Evolutionary conservation across 2,888 invertebrate genomes (phyloP), one percentile per base, ranked within the genome.

Genomic region (Habrosyne pyritoides): DNA sequence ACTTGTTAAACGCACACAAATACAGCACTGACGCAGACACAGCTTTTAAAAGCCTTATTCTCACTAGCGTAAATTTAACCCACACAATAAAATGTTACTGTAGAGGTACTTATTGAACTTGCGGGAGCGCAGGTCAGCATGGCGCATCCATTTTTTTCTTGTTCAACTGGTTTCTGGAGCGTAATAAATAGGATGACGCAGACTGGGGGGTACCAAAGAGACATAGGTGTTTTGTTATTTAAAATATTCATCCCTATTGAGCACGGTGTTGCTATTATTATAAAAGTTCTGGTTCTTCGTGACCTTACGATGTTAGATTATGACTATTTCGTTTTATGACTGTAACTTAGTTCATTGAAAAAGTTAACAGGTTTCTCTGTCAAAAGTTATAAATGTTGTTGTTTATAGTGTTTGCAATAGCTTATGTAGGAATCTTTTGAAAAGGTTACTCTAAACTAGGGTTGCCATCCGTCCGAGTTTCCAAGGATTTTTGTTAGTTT

Each of bases 101-200:
- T 49, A 2, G 2, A 12, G 2, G 2, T 18, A 53, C 61, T 36
- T 49, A 59, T 65, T 75, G 73, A 69, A 69, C 76, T 73, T 79
- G 86, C 84, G 80, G 73, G 78, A 75, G 77, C 81, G 83, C 87
- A 84, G 91, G 89, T 89, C 90, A 89, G 75, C 79, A 71, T 72
- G 73, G 77, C 75, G 83, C 81, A 81, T 85, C n/a, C 79, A 69
- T 75, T 84, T 85, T 84, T 87, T 83, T 86, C 75, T 66, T 73
- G 64, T 57, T 61, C 69, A 89, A 91, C 91, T 81, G 89, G 91
- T 91, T 88, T 86, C 77, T 77, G 76, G 79, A 75, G 73, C 79
- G 78, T 84, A 84, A 85, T 87, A 84, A 86, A 83, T 83, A 65
- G 79, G 69, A 83, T 91, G 90, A 90, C 76, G 91, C 89, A 91